Percentiles rank a stretch among this genome's conserved stretches.
phyloP scores from a whole-genome alignment of 2,113 vertebrate genomes.

The Piprites chloris region DNA sequence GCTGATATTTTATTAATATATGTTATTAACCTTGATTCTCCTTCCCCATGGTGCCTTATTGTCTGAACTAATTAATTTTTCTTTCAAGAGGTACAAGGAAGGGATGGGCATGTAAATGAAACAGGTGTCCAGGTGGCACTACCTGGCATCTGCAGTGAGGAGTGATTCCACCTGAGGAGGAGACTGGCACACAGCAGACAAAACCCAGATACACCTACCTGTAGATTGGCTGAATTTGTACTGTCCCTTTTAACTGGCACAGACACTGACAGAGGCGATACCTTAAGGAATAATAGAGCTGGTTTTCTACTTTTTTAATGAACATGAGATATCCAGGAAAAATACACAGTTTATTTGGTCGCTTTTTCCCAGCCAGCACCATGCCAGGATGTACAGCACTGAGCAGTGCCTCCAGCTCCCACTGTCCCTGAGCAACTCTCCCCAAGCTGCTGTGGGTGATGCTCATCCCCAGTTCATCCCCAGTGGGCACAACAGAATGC shows the following conservation, averaged over 20 bases:
- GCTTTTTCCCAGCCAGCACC: fast-evolving
- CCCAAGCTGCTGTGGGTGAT: not conserved
- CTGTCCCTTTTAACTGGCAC: not conserved
- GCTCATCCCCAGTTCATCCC: not conserved
- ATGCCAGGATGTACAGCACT: not conserved
- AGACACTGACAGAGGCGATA: too few relatives aligned
- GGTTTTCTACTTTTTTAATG: not conserved
- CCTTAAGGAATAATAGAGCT: not conserved
- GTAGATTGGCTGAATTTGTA: fast-evolving
- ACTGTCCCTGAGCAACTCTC: fast-evolving
- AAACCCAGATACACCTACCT: not conserved
- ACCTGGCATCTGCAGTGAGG: not conserved
- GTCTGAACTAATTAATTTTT: slow-evolving; percentile 52
- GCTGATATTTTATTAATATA: slow-evolving; percentile 59
- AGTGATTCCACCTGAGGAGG: not conserved
- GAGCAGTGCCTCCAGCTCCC: fast-evolving
- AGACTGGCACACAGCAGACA: not conserved
- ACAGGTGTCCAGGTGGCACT: not conserved
- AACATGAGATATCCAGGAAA: not conserved
- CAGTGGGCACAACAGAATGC: fast-evolving
- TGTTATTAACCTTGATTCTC: slow-evolving; percentile 60
- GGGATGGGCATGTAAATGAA: not conserved
- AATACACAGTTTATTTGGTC: fast-evolving
- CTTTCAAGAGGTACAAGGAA: not conserved
- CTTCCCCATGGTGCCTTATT: slow-evolving; percentile 40